These are phyloP conservation scores for Lithodes maja DNA, from an alignment of 2,888 invertebrate species.

Conservation along the genomic window DNA sequence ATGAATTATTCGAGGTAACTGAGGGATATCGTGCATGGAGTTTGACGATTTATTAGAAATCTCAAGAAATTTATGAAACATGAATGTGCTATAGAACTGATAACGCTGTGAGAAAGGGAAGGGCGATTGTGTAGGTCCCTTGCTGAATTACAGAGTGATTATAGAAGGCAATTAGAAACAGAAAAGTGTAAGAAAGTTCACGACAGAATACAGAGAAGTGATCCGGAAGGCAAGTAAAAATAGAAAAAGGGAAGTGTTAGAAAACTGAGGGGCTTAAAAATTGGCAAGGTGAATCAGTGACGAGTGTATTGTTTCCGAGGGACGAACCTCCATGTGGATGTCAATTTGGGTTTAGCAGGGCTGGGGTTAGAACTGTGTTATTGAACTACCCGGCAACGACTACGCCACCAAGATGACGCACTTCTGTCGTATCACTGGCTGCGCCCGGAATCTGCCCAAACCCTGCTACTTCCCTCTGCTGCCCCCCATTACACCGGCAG, in stretches of 20 bases:
- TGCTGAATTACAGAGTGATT: no score
- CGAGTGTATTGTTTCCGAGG: background rate
- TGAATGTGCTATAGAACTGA: background rate
- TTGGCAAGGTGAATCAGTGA: background rate
- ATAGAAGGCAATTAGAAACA: no score
- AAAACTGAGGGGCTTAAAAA: background rate
- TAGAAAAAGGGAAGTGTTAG: constrained; percentile 8
- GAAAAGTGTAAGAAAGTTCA: background rate
- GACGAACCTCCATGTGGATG: background rate
- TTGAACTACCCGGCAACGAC: constrained; percentile 1
- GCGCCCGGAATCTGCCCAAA: constrained; percentile 85
- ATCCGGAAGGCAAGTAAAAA: background rate
- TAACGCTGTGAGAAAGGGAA: background rate
- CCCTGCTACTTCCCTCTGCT: constrained; percentile 88
- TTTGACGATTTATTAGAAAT: no score
- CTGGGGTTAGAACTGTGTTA: background rate
- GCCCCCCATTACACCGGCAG: constrained; percentile 88
- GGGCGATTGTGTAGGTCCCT: background rate
- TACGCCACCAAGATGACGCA: constrained; percentile 58
- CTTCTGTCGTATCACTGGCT: constrained; percentile 87
- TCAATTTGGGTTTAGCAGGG: background rate
- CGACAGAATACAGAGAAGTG: background rate
- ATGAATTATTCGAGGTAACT: background rate
- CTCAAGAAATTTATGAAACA: background rate
- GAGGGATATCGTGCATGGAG: background rate